Percentiles rank a stretch among this genome's conserved stretches.
Evolutionary conservation across 2,113 vertebrate genomes (phyloP).

Genomic region (Cariama cristata): DNA sequence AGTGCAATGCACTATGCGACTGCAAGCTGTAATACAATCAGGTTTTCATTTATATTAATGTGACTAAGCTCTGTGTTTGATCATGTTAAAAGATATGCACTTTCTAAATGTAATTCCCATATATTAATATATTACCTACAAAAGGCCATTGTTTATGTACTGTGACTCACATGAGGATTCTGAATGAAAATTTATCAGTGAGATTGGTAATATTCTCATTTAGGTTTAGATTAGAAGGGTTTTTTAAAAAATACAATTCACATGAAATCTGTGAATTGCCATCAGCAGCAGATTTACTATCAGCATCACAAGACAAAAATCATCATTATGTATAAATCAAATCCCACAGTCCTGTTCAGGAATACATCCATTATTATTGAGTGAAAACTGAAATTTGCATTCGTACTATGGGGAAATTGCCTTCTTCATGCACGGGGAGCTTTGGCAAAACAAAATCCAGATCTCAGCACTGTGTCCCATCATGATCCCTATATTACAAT

Average conservation of each 20-base stretch:
- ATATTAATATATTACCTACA: slow-evolving; percentile 70
- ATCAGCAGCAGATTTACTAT: slow-evolving; percentile 32
- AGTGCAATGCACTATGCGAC: background rate
- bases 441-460: background rate
- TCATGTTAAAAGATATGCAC: slow-evolving; percentile 70
- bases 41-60: slow-evolving; percentile 77
- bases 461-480: background rate
- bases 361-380: background rate
- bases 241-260: background rate
- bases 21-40: slow-evolving; percentile 67
- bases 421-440: background rate
- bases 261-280: background rate
- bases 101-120: slow-evolving; percentile 72
- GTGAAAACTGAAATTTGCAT: background rate
- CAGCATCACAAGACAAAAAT: slow-evolving; percentile 46
- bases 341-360: background rate
- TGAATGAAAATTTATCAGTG: slow-evolving; percentile 62
- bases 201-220: slow-evolving; percentile 62
- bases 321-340: slow-evolving; percentile 29
- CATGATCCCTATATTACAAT: background rate
- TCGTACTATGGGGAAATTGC: background rate
- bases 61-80: slow-evolving; percentile 69
- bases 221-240: slow-evolving; percentile 30
- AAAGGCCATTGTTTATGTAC: slow-evolving; percentile 69
- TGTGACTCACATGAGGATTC: slow-evolving; percentile 54